phyloP scores from a whole-genome alignment of 1,140 invertebrate species.

The Zelostemma sp. region DNA sequence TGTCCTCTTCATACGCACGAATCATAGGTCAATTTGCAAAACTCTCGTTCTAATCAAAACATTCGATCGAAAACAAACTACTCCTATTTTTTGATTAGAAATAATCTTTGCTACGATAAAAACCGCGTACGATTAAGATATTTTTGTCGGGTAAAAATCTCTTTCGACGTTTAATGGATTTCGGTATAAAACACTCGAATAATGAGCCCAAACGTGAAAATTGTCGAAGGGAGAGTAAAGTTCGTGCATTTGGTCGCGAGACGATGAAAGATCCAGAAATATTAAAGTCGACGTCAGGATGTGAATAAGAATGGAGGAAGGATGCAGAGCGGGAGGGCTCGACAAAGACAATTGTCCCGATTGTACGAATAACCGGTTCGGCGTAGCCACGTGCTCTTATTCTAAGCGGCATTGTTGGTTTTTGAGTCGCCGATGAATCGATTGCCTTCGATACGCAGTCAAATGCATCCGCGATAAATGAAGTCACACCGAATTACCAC shows the following conservation, averaged over 20 bases:
- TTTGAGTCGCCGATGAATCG: constrained; percentile 50
- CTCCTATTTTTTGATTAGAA: background rate
- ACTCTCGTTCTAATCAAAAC: background rate
- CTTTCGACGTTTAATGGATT: too few species aligned
- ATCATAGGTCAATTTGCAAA: constrained; percentile 24
- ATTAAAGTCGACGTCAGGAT: background rate
- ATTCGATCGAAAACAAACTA: background rate
- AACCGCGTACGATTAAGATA: too few species aligned
- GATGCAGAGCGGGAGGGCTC: background rate
- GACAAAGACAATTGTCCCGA: constrained; percentile 46
- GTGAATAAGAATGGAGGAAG: background rate
- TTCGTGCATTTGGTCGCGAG: background rate
- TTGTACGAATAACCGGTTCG: constrained; percentile 20
- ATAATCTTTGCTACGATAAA: too few species aligned
- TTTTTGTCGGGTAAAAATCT: too few species aligned
- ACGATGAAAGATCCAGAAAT: background rate
- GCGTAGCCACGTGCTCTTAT: constrained; percentile 40
- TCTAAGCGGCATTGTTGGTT: constrained; percentile 42
- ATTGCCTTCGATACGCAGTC: constrained; percentile 44
- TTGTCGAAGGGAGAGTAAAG: background rate
- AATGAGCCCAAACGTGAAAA: too few species aligned
- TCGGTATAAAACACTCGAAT: too few species aligned
- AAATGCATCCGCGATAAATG: constrained; percentile 3
- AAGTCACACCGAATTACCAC: background rate
- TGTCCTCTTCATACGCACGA: constrained; percentile 15